These are phyloP conservation scores for Pteronura brasiliensis DNA, from an alignment of 2,113 vertebrate genomes.

Conservation along the genomic window DNA sequence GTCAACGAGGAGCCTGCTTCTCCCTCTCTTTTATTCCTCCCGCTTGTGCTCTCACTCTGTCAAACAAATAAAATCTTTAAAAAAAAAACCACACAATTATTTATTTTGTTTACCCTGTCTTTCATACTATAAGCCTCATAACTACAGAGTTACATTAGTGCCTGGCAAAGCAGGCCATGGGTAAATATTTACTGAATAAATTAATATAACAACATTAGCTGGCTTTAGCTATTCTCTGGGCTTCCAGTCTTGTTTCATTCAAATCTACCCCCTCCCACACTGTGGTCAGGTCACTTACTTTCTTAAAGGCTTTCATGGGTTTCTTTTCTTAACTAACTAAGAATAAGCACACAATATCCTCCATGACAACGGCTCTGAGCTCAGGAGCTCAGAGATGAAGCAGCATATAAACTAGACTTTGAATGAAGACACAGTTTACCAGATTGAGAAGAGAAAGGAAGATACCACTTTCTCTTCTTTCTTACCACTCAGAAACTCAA, in stretches of 20 bases:
- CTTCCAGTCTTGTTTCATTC: neutral
- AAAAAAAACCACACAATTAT: neutral
- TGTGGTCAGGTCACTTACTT: neutral
- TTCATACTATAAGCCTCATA: neutral
- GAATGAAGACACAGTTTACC: neutral
- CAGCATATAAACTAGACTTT: neutral
- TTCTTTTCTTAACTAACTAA: neutral
- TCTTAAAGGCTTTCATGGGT: neutral
- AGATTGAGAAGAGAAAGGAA: neutral
- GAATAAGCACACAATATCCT: neutral
- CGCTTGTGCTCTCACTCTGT: no score
- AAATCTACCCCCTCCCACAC: neutral
- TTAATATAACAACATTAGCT: neutral
- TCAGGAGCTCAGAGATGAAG: neutral
- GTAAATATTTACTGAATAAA: neutral
- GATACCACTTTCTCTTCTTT: neutral
- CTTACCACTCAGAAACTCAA: neutral
- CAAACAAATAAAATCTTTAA: no score
- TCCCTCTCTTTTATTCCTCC: no score
- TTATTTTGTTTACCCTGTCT: neutral
- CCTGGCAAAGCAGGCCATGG: neutral
- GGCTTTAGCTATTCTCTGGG: neutral
- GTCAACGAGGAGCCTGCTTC: no score
- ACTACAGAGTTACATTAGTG: neutral
- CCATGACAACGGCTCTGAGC: neutral